Evolutionary conservation across 2,113 vertebrate genomes (phyloP), one percentile per base, ranked within the genome.

Genomic region (Peromyscus californicus): DNA sequence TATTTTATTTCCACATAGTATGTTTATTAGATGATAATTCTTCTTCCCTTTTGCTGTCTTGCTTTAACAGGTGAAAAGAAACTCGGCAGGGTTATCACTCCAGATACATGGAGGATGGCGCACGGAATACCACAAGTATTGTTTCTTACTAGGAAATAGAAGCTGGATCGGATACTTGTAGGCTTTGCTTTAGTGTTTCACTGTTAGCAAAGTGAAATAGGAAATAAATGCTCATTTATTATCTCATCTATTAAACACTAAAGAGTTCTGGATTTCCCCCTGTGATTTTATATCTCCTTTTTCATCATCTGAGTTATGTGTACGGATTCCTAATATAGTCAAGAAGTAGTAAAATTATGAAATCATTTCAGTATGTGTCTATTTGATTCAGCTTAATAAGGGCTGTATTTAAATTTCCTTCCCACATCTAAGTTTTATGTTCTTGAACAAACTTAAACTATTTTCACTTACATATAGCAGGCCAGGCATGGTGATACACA

Each of bases 81-180:
- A 96, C 99, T 99, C 29, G 99, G 99, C 1, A 99, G 98, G 1
- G 99, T 99, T 19, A 99, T 99, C 94, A 99, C 99, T 63, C 99
- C 99, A 0, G 99, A 99, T 94, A 99, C 99, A 0, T 99, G 99
- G 99, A 99, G 94, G 99, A 99, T 98, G 99, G 99, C 83, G 99
- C 99, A 29, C 99, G 99, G 76, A 99, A 99, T 96, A 99, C 99
- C 45, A 99, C 99, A 99, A 99, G 99, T 99, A 98, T 63, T 45
- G 26, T 22, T 90, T 89, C 80, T 76, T 90, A 42, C 31, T 83
- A 42, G 36, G n/a, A 74, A 74, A 29, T 7, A 61, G n/a, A 26
- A 42, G 7, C 59, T 59, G 54, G 79, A 67, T 90, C 26, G 72
- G 5, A 33, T 80, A 84, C 15, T 92, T 95, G n/a, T 76, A 24